Conservation (phyloP, 2,113 vertebrate species). For the Archilochus colubris region DNA sequence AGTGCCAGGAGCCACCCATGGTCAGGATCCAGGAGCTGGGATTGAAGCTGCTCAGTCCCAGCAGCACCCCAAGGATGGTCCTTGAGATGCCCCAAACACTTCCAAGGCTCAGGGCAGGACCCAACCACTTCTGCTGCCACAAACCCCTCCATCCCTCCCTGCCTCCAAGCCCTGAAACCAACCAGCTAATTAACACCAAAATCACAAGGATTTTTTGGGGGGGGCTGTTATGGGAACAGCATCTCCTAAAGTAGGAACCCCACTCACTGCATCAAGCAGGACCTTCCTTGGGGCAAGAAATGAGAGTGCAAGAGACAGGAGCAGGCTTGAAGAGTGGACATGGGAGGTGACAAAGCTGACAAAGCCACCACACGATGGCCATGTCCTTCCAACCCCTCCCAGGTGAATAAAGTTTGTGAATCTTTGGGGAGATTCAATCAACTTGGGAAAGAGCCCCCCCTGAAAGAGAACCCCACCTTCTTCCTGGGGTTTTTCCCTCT, state of each 20-base stretch:
- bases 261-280: background rate
- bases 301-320: background rate
- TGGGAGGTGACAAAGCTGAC: background rate
- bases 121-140: background rate
- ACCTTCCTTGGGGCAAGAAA: background rate
- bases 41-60: background rate
- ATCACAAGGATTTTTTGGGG: background rate
- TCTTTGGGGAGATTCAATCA: background rate
- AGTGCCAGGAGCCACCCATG: fast-evolving
- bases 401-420: too few relatives aligned
- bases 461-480: background rate
- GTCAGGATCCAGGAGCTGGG: background rate
- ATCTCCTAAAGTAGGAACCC: background rate
- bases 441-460: background rate
- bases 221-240: fast-evolving
- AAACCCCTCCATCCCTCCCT: background rate
- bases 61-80: background rate
- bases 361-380: background rate
- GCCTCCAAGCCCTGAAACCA: background rate
- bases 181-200: background rate
- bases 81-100: background rate
- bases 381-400: background rate
- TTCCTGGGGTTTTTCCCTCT: background rate
- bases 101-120: fast-evolving
- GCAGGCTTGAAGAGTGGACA: fast-evolving